Percentiles rank a stretch among this genome's conserved stretches.
Evolutionary conservation across 2,888 invertebrate species (phyloP).

Genomic region (Dynastes hyllus): DNA sequence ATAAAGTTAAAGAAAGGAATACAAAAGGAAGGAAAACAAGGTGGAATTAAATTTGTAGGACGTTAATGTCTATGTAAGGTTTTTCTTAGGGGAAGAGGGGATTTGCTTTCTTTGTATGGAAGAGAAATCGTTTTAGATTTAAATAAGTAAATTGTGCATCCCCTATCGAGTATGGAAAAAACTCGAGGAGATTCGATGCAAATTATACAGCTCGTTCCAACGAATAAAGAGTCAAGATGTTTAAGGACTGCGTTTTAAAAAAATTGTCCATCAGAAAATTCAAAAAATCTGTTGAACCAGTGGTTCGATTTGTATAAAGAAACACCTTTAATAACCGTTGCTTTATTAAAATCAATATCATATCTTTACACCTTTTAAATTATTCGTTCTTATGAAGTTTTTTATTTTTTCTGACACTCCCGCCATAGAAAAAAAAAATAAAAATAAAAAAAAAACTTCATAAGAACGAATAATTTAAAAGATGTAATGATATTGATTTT

Average conservation of each 20-base stretch:
- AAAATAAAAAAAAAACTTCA: too few species aligned
- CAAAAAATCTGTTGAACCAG: not conserved
- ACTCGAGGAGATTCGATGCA: not conserved
- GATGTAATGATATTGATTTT: too few species aligned
- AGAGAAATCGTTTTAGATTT: conserved; percentile 27
- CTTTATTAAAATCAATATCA: too few species aligned
- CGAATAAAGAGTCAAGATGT: not conserved
- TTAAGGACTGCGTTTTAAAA: not conserved
- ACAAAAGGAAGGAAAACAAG: conserved; percentile 35
- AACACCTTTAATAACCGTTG: too few species aligned
- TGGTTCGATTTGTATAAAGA: too few species aligned
- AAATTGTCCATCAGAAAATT: not conserved
- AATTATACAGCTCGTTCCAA: not conserved
- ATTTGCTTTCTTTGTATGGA: not conserved
- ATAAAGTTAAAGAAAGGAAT: conserved; percentile 32
- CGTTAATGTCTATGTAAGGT: conserved; percentile 32
- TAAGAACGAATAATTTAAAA: too few species aligned
- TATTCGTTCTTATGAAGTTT: too few species aligned
- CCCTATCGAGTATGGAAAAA: not conserved
- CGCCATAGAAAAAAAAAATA: too few species aligned
- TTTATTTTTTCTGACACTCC: too few species aligned
- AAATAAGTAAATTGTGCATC: not conserved
- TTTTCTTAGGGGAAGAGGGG: not conserved
- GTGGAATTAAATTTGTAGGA: conserved; percentile 40
- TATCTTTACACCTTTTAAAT: too few species aligned